phyloP scores from a whole-genome alignment of 2,113 vertebrate species.

The Indicator maculatus region DNA sequence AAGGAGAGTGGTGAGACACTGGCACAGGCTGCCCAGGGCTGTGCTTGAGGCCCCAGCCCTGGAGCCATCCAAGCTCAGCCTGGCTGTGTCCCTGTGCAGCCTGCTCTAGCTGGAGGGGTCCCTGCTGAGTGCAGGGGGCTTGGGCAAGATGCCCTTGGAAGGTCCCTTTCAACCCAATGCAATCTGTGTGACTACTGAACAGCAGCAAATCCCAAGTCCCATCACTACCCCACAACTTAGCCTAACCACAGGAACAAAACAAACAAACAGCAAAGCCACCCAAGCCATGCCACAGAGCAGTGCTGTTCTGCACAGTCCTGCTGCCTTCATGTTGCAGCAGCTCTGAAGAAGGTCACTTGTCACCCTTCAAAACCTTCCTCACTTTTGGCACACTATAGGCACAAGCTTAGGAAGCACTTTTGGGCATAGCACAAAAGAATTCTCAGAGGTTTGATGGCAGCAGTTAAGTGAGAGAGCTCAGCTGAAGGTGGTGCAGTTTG shows the following conservation, averaged over 20 bases:
- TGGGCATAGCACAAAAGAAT: not conserved
- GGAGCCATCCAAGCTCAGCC: no score
- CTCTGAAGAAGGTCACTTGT: not conserved
- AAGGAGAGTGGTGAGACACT: no score
- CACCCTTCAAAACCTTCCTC: not conserved
- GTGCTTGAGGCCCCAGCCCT: no score
- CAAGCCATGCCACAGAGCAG: not conserved
- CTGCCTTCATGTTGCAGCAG: not conserved
- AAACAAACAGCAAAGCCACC: not conserved
- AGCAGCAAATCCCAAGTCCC: not conserved
- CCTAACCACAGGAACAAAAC: not conserved
- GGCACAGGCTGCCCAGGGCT: no score
- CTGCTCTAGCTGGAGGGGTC: no score
- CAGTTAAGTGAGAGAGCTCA: not conserved
- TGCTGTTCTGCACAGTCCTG: not conserved
- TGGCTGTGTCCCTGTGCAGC: no score
- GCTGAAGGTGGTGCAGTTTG: not conserved
- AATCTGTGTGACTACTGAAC: not conserved
- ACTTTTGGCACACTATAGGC: not conserved
- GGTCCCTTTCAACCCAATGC: no score
- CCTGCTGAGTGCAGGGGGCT: no score
- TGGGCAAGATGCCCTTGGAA: no score
- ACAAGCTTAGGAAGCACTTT: not conserved
- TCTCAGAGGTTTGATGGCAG: not conserved
- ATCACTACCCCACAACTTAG: not conserved